Conservation (phyloP, 2,797 vertebrate genomes). For the Notolabrus celidotus region DNA sequence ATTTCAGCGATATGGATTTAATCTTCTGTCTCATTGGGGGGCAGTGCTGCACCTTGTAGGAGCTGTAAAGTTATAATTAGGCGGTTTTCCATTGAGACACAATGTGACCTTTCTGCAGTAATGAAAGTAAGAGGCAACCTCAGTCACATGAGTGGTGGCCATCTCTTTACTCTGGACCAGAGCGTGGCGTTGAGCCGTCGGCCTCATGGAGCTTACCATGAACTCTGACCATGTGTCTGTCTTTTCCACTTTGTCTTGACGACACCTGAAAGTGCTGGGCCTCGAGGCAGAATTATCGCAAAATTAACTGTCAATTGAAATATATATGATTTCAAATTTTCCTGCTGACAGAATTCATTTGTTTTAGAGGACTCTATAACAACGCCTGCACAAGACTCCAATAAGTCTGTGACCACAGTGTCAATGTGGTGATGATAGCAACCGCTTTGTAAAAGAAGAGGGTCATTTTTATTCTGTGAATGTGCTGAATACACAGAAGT, state of each 20-base stretch:
- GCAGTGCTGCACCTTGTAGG: constrained; percentile 56
- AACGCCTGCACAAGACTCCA: constrained; percentile 31
- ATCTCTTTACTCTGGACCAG: constrained; percentile 55
- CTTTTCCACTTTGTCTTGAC: constrained; percentile 60
- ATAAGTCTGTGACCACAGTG: constrained; percentile 49
- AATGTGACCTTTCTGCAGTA: constrained; percentile 85
- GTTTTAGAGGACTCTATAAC: constrained; percentile 5
- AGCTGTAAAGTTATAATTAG: constrained; percentile 83
- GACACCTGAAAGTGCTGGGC: constrained; percentile 32
- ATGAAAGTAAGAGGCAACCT: constrained; percentile 77
- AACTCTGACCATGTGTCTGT: constrained; percentile 58
- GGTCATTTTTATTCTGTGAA: constrained; percentile 67
- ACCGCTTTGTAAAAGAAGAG: constrained; percentile 54
- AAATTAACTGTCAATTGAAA: neutral
- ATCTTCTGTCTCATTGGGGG: constrained; percentile 35
- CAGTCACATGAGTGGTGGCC: constrained; percentile 75
- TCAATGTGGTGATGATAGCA: constrained; percentile 36
- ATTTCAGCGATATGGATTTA: constrained; percentile 35
- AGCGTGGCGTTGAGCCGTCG: constrained; percentile 68
- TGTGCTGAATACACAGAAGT: constrained; percentile 76
- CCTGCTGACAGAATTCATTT: neutral
- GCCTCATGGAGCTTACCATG: constrained; percentile 71
- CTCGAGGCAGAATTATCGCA: constrained; percentile 19
- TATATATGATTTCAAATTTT: too few species aligned
- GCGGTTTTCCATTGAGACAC: constrained; percentile 78